Base-by-base conservation (phyloP, 2,797 vertebrate genomes). In the Onychomys arenicola region DNA sequence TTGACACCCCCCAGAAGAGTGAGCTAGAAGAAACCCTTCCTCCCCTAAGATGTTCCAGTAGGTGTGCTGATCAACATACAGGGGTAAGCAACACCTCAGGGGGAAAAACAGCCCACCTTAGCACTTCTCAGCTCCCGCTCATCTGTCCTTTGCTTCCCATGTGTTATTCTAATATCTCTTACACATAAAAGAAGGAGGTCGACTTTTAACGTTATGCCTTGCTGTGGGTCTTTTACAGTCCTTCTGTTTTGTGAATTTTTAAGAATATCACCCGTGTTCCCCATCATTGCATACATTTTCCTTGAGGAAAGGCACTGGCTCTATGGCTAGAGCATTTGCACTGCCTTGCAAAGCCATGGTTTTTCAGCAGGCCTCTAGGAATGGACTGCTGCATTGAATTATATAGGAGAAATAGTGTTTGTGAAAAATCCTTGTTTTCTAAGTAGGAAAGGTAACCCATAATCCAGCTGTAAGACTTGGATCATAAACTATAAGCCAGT, bases 391-490 rank as follows among this genome's bases (percentile, higher is more conserved):
- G 55, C 88, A 57, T 46, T 92, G 61, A 94, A 90, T 95, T 87
- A 96, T 80, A 89, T 75, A 52, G 93, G 80, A 75, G 77, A 96
- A 87, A 84, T 55, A 90, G 65, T 92, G 59, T 63, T 32, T 90
- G 77, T 52, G 23, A 16, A 78, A 25, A 85, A 69, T 89, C 40
- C 71, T 29, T 46, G 0, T 27, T 77, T 77, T 49, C 40, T 49
- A 89, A 89, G 80, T 34, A 91, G 75, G 82, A 93, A 94, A 96
- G 12, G 25, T 32, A 88, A 11, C 29, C 90, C 34, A 86, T 82
- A 96, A 96, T 92, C 55, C 80, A 95, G 90, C 92, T 82, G 63
- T 23, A 95, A 78, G 73, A 90, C 67, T 89, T 94, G n/a, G n/a
- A n/a, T 65, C 61, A 78, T 73, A 96, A 95, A 81, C 43, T 37